Evolutionary conservation across 2,113 vertebrate species (phyloP).

Genomic region (Candoia aspera): DNA sequence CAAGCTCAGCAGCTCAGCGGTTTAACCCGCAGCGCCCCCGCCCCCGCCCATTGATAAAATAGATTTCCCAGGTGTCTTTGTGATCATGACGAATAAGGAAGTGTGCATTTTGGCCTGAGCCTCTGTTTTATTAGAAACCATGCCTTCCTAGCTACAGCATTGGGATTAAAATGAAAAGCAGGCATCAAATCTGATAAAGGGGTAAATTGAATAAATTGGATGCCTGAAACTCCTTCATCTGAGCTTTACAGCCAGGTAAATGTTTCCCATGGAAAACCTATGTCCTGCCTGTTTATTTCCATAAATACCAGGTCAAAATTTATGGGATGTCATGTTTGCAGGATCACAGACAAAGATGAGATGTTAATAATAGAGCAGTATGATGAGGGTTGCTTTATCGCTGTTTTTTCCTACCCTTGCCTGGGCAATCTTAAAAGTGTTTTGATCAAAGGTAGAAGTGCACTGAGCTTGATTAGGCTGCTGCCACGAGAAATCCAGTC

Average conservation of each 20-base stretch:
- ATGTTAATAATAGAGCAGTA: background rate
- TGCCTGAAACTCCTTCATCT: too few relatives aligned
- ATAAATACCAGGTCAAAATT: background rate
- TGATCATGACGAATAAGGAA: too few relatives aligned
- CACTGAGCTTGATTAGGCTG: slow-evolving; percentile 45
- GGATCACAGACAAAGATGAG: rapidly evolving
- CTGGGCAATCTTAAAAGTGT: background rate
- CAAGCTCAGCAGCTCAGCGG: too few relatives aligned
- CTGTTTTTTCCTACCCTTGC: rapidly evolving
- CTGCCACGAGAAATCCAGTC: slow-evolving; percentile 59
- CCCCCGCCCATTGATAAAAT: too few relatives aligned
- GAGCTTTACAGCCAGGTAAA: too few relatives aligned
- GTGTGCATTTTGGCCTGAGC: background rate
- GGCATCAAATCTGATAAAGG: too few relatives aligned
- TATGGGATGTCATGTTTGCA: rapidly evolving
- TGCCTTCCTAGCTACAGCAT: background rate
- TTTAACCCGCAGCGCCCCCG: too few relatives aligned
- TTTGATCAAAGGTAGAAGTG: slow-evolving; percentile 48
- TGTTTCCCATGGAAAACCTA: rapidly evolving
- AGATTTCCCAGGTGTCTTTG: too few relatives aligned
- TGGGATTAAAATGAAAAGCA: too few relatives aligned
- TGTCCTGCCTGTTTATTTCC: rapidly evolving
- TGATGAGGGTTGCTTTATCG: background rate
- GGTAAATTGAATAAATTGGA: too few relatives aligned
- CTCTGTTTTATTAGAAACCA: background rate